Conservation (phyloP, 2,113 vertebrate genomes). For the Oreotragus oreotragus region DNA sequence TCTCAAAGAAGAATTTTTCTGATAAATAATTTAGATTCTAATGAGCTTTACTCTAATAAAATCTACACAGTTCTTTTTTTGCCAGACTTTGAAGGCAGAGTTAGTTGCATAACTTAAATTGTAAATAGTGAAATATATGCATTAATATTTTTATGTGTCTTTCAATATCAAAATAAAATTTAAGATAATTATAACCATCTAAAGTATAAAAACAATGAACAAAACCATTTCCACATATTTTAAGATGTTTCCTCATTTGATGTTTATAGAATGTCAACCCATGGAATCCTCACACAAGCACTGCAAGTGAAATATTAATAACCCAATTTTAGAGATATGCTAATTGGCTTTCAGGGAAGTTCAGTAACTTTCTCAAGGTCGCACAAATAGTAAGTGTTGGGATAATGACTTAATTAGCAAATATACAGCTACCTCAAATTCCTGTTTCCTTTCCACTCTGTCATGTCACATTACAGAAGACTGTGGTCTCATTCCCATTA, state of each 20-base stretch:
- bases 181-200: not conserved
- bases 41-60: not conserved
- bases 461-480: fast-evolving
- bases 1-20: not conserved
- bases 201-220: not conserved
- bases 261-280: not conserved
- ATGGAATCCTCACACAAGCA: not conserved
- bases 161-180: not conserved
- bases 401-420: not conserved
- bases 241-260: not conserved
- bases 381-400: not conserved
- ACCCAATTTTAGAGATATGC: not conserved
- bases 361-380: not conserved
- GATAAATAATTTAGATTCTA: not conserved
- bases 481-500: not conserved
- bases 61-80: not conserved
- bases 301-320: constrained; percentile 34
- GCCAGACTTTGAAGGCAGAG: not conserved
- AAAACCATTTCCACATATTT: not conserved
- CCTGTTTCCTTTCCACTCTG: not conserved
- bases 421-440: not conserved
- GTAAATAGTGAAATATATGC: not conserved
- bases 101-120: not conserved
- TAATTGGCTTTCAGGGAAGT: not conserved
- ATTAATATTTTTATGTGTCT: not conserved